Evolutionary conservation across 2,113 vertebrate genomes (phyloP).

Genomic region (Microtus oregoni): DNA sequence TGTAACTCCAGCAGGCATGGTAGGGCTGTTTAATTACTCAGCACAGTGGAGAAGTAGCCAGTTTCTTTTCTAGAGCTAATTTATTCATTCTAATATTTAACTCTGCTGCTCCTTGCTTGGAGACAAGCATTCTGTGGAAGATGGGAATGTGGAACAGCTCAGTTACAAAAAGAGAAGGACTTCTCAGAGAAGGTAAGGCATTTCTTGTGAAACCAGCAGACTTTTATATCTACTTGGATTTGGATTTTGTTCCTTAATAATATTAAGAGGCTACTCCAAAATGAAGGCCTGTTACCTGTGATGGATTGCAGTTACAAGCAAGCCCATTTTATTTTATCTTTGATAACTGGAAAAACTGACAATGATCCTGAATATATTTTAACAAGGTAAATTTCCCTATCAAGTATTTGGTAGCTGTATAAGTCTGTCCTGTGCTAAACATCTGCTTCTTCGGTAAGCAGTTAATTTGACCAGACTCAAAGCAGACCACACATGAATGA

Average conservation of each 20-base stretch:
- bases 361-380: not conserved
- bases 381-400: not conserved
- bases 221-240: not conserved
- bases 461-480: not conserved
- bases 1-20: conserved; percentile 38
- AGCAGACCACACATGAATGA: not conserved
- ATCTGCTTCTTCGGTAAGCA: not conserved
- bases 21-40: conserved; percentile 70
- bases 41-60: conserved; percentile 17
- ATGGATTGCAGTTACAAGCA: not conserved
- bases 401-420: not conserved
- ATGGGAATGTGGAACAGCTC: not conserved
- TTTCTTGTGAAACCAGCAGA: not conserved
- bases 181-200: not conserved
- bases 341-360: not conserved
- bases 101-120: conserved; percentile 9
- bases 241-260: not conserved
- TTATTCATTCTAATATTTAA: conserved; percentile 60
- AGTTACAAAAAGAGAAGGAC: not conserved
- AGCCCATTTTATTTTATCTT: not conserved
- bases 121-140: not conserved
- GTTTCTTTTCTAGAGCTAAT: conserved; percentile 59
- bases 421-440: not conserved
- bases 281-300: not conserved
- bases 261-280: not conserved